Conservation (phyloP, 2,797 vertebrate species). For the Erpetoichthys calabaricus region DNA sequence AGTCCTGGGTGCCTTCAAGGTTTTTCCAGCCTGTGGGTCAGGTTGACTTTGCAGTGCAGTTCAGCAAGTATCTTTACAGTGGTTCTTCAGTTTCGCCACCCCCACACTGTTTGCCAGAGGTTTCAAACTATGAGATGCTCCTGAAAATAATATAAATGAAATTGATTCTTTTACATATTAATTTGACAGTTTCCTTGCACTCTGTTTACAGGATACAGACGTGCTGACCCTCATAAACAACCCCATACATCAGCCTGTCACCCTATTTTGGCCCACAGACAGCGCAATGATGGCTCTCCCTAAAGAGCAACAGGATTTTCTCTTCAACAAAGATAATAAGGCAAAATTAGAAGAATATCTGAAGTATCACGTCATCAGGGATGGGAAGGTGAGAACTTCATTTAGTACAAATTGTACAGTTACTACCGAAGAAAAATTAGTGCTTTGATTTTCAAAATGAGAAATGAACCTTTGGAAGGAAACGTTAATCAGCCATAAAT, state of each 20-base stretch:
- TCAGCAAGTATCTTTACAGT: too few relatives aligned
- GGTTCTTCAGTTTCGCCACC: too few relatives aligned
- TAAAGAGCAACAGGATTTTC: slow-evolving; percentile 62
- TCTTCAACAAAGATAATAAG: slow-evolving; percentile 56
- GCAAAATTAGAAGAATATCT: slow-evolving; percentile 63
- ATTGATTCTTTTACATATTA: too few relatives aligned
- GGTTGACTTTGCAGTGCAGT: too few relatives aligned
- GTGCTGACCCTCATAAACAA: slow-evolving; percentile 51
- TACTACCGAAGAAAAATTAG: too few relatives aligned
- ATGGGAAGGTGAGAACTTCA: slow-evolving; percentile 43
- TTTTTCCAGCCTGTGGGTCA: too few relatives aligned
- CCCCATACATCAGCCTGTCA: slow-evolving; percentile 56
- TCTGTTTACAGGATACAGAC: slow-evolving; percentile 54
- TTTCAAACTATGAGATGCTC: too few relatives aligned
- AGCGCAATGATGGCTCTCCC: slow-evolving; percentile 51
- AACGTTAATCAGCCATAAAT: neutral
- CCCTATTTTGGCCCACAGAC: slow-evolving; percentile 75
- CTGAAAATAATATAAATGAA: too few relatives aligned
- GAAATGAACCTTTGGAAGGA: neutral
- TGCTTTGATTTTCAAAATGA: too few relatives aligned
- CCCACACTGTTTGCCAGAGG: too few relatives aligned
- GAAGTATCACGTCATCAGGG: slow-evolving; percentile 71
- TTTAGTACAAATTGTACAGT: neutral
- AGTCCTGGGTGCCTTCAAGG: too few relatives aligned
- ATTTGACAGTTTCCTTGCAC: neutral